A percentile compares a stretch with the other conserved stretches of the same genome.
phyloP scores from a whole-genome alignment of 2,888 invertebrate species.

The Drosophila tripunctata region DNA sequence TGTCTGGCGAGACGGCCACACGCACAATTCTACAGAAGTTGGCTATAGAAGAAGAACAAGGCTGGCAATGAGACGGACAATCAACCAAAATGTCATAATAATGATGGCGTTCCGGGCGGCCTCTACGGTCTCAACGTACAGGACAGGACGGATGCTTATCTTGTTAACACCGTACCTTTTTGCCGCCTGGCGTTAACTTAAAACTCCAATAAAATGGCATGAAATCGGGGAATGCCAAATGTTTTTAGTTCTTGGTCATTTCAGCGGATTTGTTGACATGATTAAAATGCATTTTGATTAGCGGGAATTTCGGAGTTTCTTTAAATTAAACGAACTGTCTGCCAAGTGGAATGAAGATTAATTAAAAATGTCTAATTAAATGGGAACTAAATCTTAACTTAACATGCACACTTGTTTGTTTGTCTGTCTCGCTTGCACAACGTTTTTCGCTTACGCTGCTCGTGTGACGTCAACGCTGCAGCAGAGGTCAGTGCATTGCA shows the following conservation, averaged over 20 bases:
- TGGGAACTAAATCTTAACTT: neutral
- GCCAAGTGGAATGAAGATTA: neutral
- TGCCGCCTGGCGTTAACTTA: slow-evolving; percentile 59
- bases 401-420: too few relatives aligned
- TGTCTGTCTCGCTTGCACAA: too few relatives aligned
- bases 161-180: slow-evolving; percentile 64
- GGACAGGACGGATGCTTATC: slow-evolving; percentile 72
- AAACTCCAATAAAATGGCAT: slow-evolving; percentile 28
- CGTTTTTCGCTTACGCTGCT: too few relatives aligned
- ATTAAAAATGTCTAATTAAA: neutral
- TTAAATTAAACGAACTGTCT: neutral
- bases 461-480: too few relatives aligned
- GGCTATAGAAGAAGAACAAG: slow-evolving; percentile 48
- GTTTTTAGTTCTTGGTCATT: neutral
- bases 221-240: slow-evolving; percentile 12
- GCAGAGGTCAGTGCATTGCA: too few relatives aligned
- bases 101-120: slow-evolving; percentile 75
- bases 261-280: slow-evolving; percentile 48
- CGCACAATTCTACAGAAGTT: slow-evolving; percentile 74
- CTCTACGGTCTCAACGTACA: slow-evolving; percentile 18
- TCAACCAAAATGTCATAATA: slow-evolving; percentile 81
- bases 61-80: slow-evolving; percentile 55
- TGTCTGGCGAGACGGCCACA: slow-evolving; percentile 59
- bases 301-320: slow-evolving; percentile 38
- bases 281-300: slow-evolving; percentile 71